Evolutionary conservation across 2,113 vertebrate genomes (phyloP).

Genomic region (Caretta caretta): DNA sequence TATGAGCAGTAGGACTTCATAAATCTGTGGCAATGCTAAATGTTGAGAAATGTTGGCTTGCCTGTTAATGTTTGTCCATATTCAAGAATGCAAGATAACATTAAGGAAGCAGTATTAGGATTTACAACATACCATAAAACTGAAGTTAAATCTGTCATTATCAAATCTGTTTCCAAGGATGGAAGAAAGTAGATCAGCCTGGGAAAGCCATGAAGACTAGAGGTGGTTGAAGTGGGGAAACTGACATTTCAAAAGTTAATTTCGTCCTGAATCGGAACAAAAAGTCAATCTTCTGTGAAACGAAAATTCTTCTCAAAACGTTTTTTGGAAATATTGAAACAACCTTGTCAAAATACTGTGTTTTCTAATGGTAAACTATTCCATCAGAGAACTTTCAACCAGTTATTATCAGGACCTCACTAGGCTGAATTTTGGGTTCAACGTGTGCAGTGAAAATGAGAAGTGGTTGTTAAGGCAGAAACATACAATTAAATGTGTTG

Average conservation of each 20-base stretch:
- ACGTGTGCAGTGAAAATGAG: background rate
- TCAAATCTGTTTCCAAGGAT: background rate
- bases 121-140: background rate
- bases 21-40: background rate
- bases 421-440: background rate
- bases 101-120: background rate
- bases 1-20: background rate
- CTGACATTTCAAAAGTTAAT: background rate
- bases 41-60: background rate
- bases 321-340: background rate
- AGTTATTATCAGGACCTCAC: background rate
- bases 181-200: background rate
- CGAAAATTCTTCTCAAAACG: background rate
- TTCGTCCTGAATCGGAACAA: background rate
- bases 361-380: constrained; percentile 19
- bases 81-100: background rate
- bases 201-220: background rate
- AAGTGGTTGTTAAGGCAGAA: background rate
- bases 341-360: background rate
- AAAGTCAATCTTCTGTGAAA: background rate
- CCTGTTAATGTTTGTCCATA: background rate
- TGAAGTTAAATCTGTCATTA: background rate
- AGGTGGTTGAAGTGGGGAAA: background rate
- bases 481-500: background rate
- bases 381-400: background rate